A percentile compares a stretch with the other conserved stretches of the same genome.
These are phyloP conservation scores for Saimiri boliviensis DNA, from an alignment of 2,113 vertebrate genomes.

Conservation along the genomic window DNA sequence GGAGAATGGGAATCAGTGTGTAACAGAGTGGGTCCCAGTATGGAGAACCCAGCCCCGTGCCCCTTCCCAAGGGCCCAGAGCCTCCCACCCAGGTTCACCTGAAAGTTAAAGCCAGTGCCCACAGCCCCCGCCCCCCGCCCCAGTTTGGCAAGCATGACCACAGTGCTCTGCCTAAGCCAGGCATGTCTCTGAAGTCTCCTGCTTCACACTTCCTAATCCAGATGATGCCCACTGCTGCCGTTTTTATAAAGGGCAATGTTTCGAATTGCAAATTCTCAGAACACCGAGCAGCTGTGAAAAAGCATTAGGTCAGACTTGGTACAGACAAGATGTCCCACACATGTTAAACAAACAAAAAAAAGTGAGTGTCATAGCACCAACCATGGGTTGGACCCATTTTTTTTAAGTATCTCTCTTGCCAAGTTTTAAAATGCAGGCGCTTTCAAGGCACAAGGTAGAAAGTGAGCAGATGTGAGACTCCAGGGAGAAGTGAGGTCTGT, in stretches of 20 bases:
- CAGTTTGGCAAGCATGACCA: not conserved
- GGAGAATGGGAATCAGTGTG: not conserved
- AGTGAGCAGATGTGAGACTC: not conserved
- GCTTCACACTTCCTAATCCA: not conserved
- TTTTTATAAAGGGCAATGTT: not conserved
- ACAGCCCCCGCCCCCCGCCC: too few species aligned
- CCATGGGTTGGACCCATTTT: not conserved
- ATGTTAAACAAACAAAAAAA: slow-evolving; percentile 11
- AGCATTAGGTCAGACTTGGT: not conserved
- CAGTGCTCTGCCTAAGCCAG: not conserved
- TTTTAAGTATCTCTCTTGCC: not conserved
- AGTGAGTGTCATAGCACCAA: not conserved
- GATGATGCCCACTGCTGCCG: not conserved
- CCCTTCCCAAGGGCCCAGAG: not conserved
- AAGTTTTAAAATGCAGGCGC: not conserved
- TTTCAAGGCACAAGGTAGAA: not conserved
- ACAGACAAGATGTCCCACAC: not conserved
- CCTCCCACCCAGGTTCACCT: not conserved
- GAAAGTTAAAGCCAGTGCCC: not conserved
- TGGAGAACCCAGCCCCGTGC: not conserved
- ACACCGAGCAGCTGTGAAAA: not conserved
- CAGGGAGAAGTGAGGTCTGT: not conserved
- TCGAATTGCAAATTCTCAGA: not conserved
- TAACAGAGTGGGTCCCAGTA: not conserved
- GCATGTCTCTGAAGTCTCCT: not conserved